Evolutionary conservation across 2,797 vertebrate genomes (phyloP), one percentile per base, ranked within the genome.

Genomic region (Tolypeutes matacus): DNA sequence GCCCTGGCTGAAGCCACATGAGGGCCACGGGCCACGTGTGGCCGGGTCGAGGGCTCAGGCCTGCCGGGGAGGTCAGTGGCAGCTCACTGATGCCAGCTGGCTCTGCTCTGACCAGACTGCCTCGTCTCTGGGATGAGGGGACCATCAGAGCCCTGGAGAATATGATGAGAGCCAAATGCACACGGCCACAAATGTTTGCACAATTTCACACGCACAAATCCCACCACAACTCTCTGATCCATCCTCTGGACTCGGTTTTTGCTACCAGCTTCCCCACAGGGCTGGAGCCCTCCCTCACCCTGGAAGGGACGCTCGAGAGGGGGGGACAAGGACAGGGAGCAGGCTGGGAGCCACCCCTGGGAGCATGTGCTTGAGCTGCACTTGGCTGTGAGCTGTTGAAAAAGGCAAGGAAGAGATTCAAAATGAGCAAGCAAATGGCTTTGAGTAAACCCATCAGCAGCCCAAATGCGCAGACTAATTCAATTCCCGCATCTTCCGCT

Each of bases 341-440:
- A 13, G 18, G 23, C 69, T 17, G 34, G 31, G 23, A 17, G 0
- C 0, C 3, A 3, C 0, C 1, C 58, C 36, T 5, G 2, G n/a
- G 56, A 69, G 42, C 0, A 11, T 2, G 51, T 92, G 69, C 86
- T 84, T 29, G 73, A 85, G 84, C 77, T 56, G 62, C 75, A 27
- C 82, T 85, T 49, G 25, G 73, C 95, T 51, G 88, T 90, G 96
- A 94, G 93, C 85, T 88, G 95, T 80, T 89, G 93, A 86, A 72
- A 93, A 91, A 75, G 51, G 93, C 87, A 70, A 89, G 62, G 76
- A 75, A 31, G 76, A 81, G 93, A 92, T 95, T 92, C 67, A 91
- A 93, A 67, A 83, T 23, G 60, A 90, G 93, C 21, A 1, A 3
- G 92, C 5, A 23, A 65, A 39, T 18, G 72, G 76, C 94, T 91